These are phyloP conservation scores for Misgurnus mizolepis DNA, from an alignment of 2,113 vertebrate species.

Conservation along the genomic window DNA sequence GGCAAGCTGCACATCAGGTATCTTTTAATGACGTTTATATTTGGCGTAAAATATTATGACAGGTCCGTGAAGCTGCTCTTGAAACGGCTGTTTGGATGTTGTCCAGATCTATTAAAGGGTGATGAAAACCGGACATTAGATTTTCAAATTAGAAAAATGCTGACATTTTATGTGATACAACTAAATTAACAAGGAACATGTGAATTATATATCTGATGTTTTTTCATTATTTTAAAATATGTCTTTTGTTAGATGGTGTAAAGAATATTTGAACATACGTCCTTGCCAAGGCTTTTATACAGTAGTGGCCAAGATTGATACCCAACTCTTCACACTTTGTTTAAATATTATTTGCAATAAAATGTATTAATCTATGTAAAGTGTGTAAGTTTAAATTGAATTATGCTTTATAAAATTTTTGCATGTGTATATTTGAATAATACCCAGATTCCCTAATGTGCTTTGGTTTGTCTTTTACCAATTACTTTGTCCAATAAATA, in stretches of 20 bases:
- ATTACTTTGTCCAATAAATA: too few relatives aligned
- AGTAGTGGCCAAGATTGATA: too few relatives aligned
- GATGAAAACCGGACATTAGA: background rate
- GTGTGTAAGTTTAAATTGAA: too few relatives aligned
- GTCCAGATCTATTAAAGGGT: background rate
- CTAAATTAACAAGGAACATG: background rate
- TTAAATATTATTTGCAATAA: too few relatives aligned
- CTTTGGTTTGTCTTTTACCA: too few relatives aligned
- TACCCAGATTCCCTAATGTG: too few relatives aligned
- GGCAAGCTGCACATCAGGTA: constrained; percentile 8
- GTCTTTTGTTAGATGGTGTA: background rate
- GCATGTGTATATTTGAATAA: too few relatives aligned
- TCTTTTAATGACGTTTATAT: constrained; percentile 10
- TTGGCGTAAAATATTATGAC: constrained; percentile 4
- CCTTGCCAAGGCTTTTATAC: too few relatives aligned
- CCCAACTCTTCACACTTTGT: too few relatives aligned
- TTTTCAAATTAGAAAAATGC: background rate
- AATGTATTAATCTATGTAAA: too few relatives aligned
- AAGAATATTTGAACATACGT: background rate
- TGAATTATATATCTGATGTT: background rate
- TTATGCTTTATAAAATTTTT: too few relatives aligned
- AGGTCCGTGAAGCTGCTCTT: background rate
- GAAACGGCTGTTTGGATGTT: background rate
- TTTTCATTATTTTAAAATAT: background rate
- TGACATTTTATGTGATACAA: background rate